These are phyloP conservation scores for Hyperoplus lanceolatus DNA, from an alignment of 2,797 vertebrate species.

Conservation along the genomic window DNA sequence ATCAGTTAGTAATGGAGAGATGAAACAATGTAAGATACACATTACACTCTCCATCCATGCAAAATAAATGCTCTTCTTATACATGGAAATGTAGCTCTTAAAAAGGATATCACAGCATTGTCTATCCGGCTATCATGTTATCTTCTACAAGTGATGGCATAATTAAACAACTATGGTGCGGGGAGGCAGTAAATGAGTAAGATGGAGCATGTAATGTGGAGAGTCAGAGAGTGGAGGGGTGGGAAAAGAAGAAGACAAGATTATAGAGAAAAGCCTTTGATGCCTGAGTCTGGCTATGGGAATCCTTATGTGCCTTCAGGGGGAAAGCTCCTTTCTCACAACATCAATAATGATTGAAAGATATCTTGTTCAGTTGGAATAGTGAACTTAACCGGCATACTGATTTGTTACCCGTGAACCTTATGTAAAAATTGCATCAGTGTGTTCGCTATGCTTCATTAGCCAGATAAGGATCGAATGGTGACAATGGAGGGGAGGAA, in stretches of 20 bases:
- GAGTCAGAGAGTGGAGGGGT: conserved; percentile 67
- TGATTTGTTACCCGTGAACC: conserved; percentile 78
- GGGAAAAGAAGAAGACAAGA: conserved; percentile 79
- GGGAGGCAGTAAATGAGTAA: conserved; percentile 65
- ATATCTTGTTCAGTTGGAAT: conserved; percentile 85
- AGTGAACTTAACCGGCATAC: conserved; percentile 83
- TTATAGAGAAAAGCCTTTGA: conserved; percentile 84
- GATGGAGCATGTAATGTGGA: conserved; percentile 74
- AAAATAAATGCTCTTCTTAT: conserved; percentile 5
- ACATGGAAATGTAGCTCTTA: conserved; percentile 21
- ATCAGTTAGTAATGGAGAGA: not conserved
- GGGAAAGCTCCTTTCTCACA: conserved; percentile 80
- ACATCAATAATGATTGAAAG: conserved; percentile 89
- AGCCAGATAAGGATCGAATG: conserved; percentile 47
- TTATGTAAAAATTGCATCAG: conserved; percentile 82
- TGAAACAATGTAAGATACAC: conserved; percentile 2
- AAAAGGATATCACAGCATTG: conserved; percentile 41
- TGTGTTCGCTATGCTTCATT: conserved; percentile 73
- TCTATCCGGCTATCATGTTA: conserved; percentile 45
- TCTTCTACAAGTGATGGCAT: conserved; percentile 59
- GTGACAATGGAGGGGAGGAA: conserved; percentile 20
- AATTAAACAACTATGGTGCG: conserved; percentile 59
- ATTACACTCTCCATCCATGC: not conserved
- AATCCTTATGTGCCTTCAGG: conserved; percentile 83
- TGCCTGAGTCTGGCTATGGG: conserved; percentile 79